These are phyloP conservation scores for Lycophotia porphyrea DNA, from an alignment of 2,888 invertebrate species.

Conservation along the genomic window DNA sequence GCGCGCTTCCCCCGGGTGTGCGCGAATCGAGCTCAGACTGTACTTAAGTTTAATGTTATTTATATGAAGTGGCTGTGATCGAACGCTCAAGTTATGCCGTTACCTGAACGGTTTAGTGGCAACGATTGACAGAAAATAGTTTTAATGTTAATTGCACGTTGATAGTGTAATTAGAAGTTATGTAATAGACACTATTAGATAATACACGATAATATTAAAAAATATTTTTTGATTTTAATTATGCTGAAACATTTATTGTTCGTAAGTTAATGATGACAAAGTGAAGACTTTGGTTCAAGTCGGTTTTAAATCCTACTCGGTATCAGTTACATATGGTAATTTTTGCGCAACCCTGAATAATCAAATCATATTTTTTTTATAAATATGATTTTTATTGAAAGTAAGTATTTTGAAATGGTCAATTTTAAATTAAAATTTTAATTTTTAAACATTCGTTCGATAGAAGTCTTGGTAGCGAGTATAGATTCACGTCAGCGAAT, in stretches of 20 bases:
- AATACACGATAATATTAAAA: slow-evolving; percentile 58
- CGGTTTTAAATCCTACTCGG: not conserved
- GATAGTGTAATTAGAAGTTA: slow-evolving; percentile 59
- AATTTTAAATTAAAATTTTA: slow-evolving; percentile 31
- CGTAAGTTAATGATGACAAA: not conserved
- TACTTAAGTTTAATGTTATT: slow-evolving; percentile 78
- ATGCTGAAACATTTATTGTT: slow-evolving; percentile 36
- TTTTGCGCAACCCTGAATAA: slow-evolving; percentile 27
- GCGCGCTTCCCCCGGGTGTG: slow-evolving; percentile 73
- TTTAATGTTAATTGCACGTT: slow-evolving; percentile 54
- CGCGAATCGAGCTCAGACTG: slow-evolving; percentile 74
- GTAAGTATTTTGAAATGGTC: slow-evolving; percentile 9
- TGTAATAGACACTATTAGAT: slow-evolving; percentile 55
- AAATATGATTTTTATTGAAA: slow-evolving; percentile 5
- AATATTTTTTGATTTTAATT: slow-evolving; percentile 50
- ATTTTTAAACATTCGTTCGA: slow-evolving; percentile 23
- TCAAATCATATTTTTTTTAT: slow-evolving; percentile 5
- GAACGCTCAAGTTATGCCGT: slow-evolving; percentile 80
- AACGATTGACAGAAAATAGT: slow-evolving; percentile 79
- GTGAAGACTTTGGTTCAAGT: slow-evolving; percentile 2
- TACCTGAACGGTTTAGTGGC: slow-evolving; percentile 73
- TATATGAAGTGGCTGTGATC: slow-evolving; percentile 87
- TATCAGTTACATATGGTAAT: slow-evolving; percentile 3
- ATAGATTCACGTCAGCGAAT: slow-evolving; percentile 34
- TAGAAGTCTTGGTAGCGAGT: slow-evolving; percentile 15